These are phyloP conservation scores for Moxostoma hubbsi DNA, from an alignment of 2,797 vertebrate genomes.

Conservation along the genomic window DNA sequence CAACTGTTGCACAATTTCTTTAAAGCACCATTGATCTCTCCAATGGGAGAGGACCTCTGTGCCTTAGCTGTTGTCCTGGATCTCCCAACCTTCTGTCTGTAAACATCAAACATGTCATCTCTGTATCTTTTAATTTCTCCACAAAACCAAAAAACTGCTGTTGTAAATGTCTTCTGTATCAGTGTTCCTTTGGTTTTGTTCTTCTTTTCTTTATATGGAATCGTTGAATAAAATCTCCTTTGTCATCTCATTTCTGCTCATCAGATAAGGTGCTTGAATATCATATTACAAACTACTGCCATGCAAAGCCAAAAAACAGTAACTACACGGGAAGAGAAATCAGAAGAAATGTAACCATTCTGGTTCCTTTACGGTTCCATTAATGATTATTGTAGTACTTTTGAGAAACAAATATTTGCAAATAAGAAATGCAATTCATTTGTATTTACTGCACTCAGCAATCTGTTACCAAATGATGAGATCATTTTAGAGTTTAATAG, in stretches of 20 bases:
- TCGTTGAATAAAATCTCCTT: constrained; percentile 56
- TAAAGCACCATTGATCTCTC: constrained; percentile 72
- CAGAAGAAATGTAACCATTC: too few relatives aligned
- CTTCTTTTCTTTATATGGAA: constrained; percentile 71
- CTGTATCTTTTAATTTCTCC: constrained; percentile 67
- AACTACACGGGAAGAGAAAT: too few relatives aligned
- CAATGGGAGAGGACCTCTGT: constrained; percentile 84
- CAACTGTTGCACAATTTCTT: constrained; percentile 90
- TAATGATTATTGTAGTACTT: too few relatives aligned
- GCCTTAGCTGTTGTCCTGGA: constrained; percentile 93
- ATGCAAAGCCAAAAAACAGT: too few relatives aligned
- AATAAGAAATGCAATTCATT: too few relatives aligned
- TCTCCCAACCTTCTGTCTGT: constrained; percentile 81
- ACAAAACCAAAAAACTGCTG: constrained; percentile 79
- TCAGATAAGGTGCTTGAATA: background rate
- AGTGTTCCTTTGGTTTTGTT: constrained; percentile 79
- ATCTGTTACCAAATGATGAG: too few relatives aligned
- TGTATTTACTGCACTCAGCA: too few relatives aligned
- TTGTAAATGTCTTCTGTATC: constrained; percentile 93
- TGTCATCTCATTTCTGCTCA: constrained; percentile 39
- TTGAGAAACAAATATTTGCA: too few relatives aligned
- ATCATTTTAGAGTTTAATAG: too few relatives aligned
- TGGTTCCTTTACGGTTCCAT: too few relatives aligned
- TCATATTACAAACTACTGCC: background rate
- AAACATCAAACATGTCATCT: constrained; percentile 69